Percentiles rank a stretch among this genome's conserved stretches.
phyloP scores from a whole-genome alignment of 2,888 invertebrate species.

The Philhelius pedissequus region DNA sequence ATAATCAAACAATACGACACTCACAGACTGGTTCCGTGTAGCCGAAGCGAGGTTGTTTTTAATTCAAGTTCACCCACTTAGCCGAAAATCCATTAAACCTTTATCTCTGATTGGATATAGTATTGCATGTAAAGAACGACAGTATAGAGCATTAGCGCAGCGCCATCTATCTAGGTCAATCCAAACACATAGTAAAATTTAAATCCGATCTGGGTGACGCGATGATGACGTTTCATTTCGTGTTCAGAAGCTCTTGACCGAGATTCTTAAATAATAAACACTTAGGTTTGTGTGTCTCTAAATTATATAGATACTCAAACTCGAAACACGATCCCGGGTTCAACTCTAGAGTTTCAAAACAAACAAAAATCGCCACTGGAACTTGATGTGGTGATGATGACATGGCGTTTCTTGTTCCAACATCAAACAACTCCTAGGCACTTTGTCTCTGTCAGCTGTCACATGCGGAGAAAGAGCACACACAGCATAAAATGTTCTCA shows the following conservation, averaged over 20 bases:
- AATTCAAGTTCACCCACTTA: constrained; percentile 62
- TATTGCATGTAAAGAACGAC: constrained; percentile 11
- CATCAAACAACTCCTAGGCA: constrained; percentile 18
- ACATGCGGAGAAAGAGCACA: background rate
- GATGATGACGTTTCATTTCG: constrained; percentile 32
- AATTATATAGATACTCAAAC: too few species aligned
- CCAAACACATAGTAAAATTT: constrained; percentile 3
- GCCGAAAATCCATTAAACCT: constrained; percentile 12
- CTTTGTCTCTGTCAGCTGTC: constrained; percentile 35
- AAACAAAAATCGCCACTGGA: constrained; percentile 22
- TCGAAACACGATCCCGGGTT: constrained; percentile 39
- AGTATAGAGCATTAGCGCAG: constrained; percentile 4
- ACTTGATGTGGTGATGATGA: background rate
- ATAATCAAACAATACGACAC: constrained; percentile 23
- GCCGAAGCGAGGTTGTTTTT: background rate
- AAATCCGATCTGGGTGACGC: background rate
- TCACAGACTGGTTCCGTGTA: constrained; percentile 18
- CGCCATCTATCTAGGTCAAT: constrained; percentile 47
- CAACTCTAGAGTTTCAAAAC: constrained; percentile 44
- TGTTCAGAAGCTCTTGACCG: constrained; percentile 62
- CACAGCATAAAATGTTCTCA: background rate
- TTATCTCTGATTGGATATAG: background rate
- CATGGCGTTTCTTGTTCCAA: constrained; percentile 3
- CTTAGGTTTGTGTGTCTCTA: background rate
- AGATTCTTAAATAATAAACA: constrained; percentile 28